Conservation (phyloP, 2,888 invertebrate genomes). For the Ctenicera cuprea region DNA sequence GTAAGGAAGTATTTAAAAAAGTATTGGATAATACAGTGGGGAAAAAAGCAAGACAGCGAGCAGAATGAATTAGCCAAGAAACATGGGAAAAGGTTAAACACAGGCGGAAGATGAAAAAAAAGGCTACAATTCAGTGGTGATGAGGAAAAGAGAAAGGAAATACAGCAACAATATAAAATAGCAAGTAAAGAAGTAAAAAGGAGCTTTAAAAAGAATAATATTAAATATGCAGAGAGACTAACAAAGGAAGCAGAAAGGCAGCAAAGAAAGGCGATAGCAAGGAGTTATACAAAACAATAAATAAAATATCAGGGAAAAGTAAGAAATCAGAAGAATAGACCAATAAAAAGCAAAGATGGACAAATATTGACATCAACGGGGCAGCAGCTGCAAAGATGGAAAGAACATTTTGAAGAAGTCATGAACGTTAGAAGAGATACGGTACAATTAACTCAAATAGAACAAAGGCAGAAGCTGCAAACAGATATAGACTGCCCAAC, state of each 20-base stretch:
- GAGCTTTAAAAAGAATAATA: constrained; percentile 1
- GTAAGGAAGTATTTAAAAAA: constrained; percentile 1
- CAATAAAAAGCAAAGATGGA: constrained; percentile 7
- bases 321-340: constrained; percentile 7
- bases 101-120: constrained; percentile 9
- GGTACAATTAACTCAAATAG: too few relatives aligned
- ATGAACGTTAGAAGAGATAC: too few relatives aligned
- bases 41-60: constrained; percentile 1
- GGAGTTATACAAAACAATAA: neutral
- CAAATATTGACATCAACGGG: constrained; percentile 5
- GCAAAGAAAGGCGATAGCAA: constrained; percentile 3
- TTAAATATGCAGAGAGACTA: neutral
- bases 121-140: neutral
- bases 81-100: constrained; percentile 1
- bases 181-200: constrained; percentile 16
- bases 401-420: too few relatives aligned
- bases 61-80: constrained; percentile 6
- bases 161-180: constrained; percentile 16
- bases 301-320: constrained; percentile 7
- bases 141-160: constrained; percentile 2
- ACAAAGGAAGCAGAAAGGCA: constrained; percentile 3
- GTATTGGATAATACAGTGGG: neutral
- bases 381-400: constrained; percentile 1
- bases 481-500: constrained; percentile 11
- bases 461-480: too few relatives aligned